Base-by-base conservation (phyloP, 2,113 vertebrate genomes). In the Tragelaphus strepsiceros region DNA sequence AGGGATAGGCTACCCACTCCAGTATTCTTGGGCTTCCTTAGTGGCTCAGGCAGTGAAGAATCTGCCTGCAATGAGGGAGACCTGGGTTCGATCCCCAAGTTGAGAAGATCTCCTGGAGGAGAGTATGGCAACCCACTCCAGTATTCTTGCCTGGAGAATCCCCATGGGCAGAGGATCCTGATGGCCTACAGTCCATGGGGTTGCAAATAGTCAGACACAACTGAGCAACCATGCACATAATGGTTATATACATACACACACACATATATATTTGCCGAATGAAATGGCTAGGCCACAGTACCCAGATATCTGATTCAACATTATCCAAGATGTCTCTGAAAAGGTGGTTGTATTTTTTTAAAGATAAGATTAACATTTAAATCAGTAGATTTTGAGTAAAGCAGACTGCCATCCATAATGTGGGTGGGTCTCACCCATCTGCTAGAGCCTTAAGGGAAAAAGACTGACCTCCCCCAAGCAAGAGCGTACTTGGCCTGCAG, bases 171-270 rank as follows among this genome's bases (percentile, higher is more conserved):
- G 67, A 71, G 67, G 67, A 71, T 5, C n/a, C n/a, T 12, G n/a
- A 6, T 22, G n/a, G n/a, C 9, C 67, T 71, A 71, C n/a, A 71
- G n/a, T 71, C 19, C n/a, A 39, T 22, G 67, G 67, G n/a, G 67
- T 71, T 22, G 10, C 67, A 71, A 71, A 71, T 10, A 35, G n/a
- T 35, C 2, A 0, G 17, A 71, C n/a, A 71, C 0, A 19, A n/a
- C 64, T 35, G 64, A 71, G 64, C n/a, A 35, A 71, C 64, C 32
- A 6, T 12, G 19, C n/a, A 35, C 17, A 21, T 21, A 71, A 12
- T 35, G 64, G 4, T 71, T 71, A 35, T 0, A 71, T 17, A 67
- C 9, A 71, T 2, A 67, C 8, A 67, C 54, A 80, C 14, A 19
- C 30, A 51, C 19, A 53, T 3, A 80, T 1, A 53, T 2, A 53